Evolutionary conservation across 2,888 invertebrate species (phyloP).

Genomic region (Platypus cylindrus): DNA sequence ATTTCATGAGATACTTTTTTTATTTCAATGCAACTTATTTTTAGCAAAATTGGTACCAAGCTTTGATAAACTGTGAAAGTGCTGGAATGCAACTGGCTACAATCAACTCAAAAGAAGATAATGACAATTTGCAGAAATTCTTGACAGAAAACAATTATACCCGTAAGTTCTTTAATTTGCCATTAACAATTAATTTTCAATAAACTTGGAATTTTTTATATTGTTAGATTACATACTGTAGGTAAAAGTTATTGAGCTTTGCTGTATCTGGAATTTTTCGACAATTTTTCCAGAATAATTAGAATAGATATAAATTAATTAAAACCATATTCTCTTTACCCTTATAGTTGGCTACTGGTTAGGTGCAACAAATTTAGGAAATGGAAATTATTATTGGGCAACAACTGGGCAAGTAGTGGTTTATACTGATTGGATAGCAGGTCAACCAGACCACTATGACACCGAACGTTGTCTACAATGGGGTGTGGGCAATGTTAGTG

Average conservation of each 20-base stretch:
- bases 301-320: too few species aligned
- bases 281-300: too few species aligned
- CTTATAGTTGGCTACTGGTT: constrained; percentile 10
- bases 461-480: constrained; percentile 14
- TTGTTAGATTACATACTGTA: too few species aligned
- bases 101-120: constrained; percentile 6
- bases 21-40: too few species aligned
- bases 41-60: constrained; percentile 12
- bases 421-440: constrained; percentile 8
- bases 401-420: constrained; percentile 7
- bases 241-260: too few species aligned
- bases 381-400: constrained; percentile 11
- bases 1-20: too few species aligned
- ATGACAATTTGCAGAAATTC: constrained; percentile 7
- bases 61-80: constrained; percentile 13
- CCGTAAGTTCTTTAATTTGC: too few species aligned
- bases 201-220: too few species aligned
- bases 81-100: constrained; percentile 11
- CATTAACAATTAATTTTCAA: too few species aligned
- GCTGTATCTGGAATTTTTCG: too few species aligned
- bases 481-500: constrained; percentile 1
- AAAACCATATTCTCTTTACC: background rate
- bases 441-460: constrained; percentile 7
- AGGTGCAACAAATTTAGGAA: constrained; percentile 11
- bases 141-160: too few species aligned